Conservation (phyloP, 64 coral and sea anemone species). For the Anthopleura sola region DNA sequence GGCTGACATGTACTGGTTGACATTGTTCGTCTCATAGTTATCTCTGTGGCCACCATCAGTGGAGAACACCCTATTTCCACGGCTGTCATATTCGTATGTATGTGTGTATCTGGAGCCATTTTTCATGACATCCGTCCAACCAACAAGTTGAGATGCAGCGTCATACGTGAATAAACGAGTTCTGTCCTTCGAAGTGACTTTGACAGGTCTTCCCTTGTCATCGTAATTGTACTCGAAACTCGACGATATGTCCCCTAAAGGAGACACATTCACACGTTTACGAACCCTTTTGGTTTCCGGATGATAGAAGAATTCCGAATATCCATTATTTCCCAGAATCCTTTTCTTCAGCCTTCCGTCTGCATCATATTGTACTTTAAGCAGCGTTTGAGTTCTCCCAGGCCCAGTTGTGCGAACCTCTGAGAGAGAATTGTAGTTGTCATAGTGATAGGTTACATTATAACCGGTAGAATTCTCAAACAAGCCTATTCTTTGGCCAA, state of each 20-base stretch:
- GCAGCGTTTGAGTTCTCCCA: slow-evolving; percentile 10
- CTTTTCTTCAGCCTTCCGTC: slow-evolving; percentile 38
- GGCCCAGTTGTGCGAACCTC: neutral
- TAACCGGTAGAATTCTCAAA: slow-evolving; percentile 32
- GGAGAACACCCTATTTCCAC: slow-evolving; percentile 53
- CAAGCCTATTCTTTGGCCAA: slow-evolving; percentile 53
- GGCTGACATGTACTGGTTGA: slow-evolving; percentile 63
- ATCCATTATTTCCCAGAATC: slow-evolving; percentile 52
- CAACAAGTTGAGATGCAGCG: slow-evolving; percentile 57
- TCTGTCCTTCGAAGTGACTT: slow-evolving; percentile 45
- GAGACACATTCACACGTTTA: slow-evolving; percentile 35
- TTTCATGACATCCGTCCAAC: slow-evolving; percentile 31
- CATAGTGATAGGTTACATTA: slow-evolving; percentile 47
- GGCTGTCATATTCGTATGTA: slow-evolving; percentile 43
- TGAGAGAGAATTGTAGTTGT: slow-evolving; percentile 33
- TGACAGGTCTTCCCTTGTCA: slow-evolving; percentile 48
- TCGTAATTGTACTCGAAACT: slow-evolving; percentile 76
- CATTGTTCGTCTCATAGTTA: slow-evolving; percentile 45
- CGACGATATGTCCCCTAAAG: slow-evolving; percentile 26
- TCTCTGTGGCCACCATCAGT: slow-evolving; percentile 30
- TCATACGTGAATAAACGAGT: slow-evolving; percentile 65
- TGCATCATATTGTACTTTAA: slow-evolving; percentile 45
- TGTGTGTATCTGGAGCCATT: slow-evolving; percentile 9
- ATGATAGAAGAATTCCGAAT: slow-evolving; percentile 25
- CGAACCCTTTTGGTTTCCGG: slow-evolving; percentile 25